Conservation (phyloP, 2,888 invertebrate genomes). For the Prosopocoilus inquinatus region DNA sequence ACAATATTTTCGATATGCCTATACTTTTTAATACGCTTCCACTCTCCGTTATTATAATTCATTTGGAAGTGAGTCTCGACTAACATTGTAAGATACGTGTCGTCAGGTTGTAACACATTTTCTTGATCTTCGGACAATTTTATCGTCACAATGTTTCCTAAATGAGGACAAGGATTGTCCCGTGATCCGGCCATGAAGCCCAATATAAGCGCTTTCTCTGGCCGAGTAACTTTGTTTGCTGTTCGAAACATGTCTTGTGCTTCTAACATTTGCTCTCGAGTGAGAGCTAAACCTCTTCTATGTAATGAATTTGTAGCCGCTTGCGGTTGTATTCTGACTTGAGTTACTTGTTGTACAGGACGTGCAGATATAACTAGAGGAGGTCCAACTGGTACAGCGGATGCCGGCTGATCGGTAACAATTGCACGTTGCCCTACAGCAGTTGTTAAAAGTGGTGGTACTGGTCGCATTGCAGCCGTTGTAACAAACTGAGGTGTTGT, state of each 20-base stretch:
- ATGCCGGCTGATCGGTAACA: slow-evolving; percentile 37
- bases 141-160: slow-evolving; percentile 94
- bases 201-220: slow-evolving; percentile 95
- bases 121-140: slow-evolving; percentile 91
- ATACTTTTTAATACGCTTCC: slow-evolving; percentile 92
- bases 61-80: slow-evolving; percentile 97
- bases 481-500: slow-evolving; percentile 40
- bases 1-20: slow-evolving; percentile 64
- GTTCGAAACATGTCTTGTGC: slow-evolving; percentile 97
- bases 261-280: slow-evolving; percentile 94
- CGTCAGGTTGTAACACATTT: slow-evolving; percentile 82
- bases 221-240: slow-evolving; percentile 92
- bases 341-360: slow-evolving; percentile 53
- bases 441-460: slow-evolving; percentile 40
- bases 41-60: slow-evolving; percentile 97
- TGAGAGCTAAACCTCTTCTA: slow-evolving; percentile 67
- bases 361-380: slow-evolving; percentile 54
- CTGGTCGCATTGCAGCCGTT: slow-evolving; percentile 40
- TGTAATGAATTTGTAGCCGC: slow-evolving; percentile 56
- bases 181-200: slow-evolving; percentile 99
- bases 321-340: slow-evolving; percentile 56
- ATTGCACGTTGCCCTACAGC: slow-evolving; percentile 39
- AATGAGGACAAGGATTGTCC: slow-evolving; percentile 95
- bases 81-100: slow-evolving; percentile 72
- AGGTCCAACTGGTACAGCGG: slow-evolving; percentile 49